Evolutionary conservation across 1,140 invertebrate genomes (phyloP).

Genomic region (Onthophagus taurus): DNA sequence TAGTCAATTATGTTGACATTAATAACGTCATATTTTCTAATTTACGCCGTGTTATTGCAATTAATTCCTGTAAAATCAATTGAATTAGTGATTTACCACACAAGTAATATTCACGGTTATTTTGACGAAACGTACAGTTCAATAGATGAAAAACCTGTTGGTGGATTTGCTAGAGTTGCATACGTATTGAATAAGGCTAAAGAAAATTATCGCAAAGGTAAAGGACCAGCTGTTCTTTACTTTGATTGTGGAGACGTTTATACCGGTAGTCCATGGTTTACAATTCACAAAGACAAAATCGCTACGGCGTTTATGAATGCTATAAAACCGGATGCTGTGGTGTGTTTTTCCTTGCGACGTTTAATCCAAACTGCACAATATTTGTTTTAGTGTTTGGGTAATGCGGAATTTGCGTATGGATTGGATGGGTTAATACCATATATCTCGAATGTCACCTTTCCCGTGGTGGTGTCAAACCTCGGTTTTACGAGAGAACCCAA

Average conservation of each 20-base stretch:
- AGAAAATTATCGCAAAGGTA: constrained; percentile 40
- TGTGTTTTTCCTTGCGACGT: constrained; percentile 53
- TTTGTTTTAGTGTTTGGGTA: constrained; percentile 8
- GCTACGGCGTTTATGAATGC: constrained; percentile 67
- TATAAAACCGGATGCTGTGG: constrained; percentile 71
- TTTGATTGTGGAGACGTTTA: constrained; percentile 84
- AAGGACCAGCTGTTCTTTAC: constrained; percentile 53
- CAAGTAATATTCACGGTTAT: constrained; percentile 81
- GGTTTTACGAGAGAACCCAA: constrained; percentile 55
- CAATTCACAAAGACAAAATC: constrained; percentile 64
- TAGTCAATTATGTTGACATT: too few relatives aligned
- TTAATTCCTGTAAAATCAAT: too few relatives aligned
- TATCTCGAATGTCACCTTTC: constrained; percentile 56
- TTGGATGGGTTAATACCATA: constrained; percentile 55
- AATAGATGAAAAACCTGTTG: constrained; percentile 51
- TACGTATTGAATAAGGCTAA: constrained; percentile 44
- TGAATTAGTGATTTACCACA: constrained; percentile 60
- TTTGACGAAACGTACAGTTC: constrained; percentile 62
- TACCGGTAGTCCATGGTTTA: constrained; percentile 77
- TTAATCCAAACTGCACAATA: too few relatives aligned
- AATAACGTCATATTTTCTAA: too few relatives aligned
- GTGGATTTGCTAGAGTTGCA: constrained; percentile 68
- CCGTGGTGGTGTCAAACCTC: constrained; percentile 70
- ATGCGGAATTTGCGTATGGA: constrained; percentile 9
- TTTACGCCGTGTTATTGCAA: too few relatives aligned